phyloP scores from a whole-genome alignment of 2,888 invertebrate genomes.

The Sisyra terminalis region DNA sequence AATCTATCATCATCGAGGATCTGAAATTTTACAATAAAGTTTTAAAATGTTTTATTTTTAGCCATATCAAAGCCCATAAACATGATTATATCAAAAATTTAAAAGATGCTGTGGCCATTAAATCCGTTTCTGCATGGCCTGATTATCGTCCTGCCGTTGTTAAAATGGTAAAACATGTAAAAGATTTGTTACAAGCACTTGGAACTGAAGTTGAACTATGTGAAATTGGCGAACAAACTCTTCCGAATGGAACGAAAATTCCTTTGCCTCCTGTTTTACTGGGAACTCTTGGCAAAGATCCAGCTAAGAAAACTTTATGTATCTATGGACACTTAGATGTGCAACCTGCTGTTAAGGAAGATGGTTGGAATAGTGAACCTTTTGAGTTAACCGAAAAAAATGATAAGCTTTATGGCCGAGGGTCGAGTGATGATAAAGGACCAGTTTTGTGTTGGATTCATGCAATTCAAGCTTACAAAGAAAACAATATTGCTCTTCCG shows the following conservation, averaged over 20 bases:
- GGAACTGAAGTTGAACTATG: conserved; percentile 55
- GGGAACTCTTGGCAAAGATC: conserved; percentile 63
- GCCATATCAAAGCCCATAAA: conserved; percentile 65
- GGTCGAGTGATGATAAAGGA: conserved; percentile 88
- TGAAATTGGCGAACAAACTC: conserved; percentile 58
- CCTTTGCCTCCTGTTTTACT: conserved; percentile 75
- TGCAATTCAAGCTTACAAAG: conserved; percentile 77
- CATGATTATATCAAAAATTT: conserved; percentile 59
- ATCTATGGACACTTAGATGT: conserved; percentile 98
- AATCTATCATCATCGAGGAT: too few species aligned
- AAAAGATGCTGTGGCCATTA: conserved; percentile 77
- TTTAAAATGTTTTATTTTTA: conserved; percentile 22
- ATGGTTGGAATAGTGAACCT: conserved; percentile 94
- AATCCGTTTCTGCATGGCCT: conserved; percentile 87
- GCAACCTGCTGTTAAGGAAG: conserved; percentile 81
- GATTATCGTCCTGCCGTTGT: conserved; percentile 64
- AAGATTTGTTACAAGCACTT: conserved; percentile 44
- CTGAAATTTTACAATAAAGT: too few species aligned
- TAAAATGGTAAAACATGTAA: conserved; percentile 75
- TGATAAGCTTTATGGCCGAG: conserved; percentile 82
- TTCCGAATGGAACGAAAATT: conserved; percentile 53
- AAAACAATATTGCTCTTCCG: conserved; percentile 41
- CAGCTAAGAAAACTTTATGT: conserved; percentile 79
- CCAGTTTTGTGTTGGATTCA: conserved; percentile 92
- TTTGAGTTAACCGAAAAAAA: conserved; percentile 77